These are phyloP conservation scores for Chloroclysta siterata DNA, from an alignment of 2,888 invertebrate species.

Conservation along the genomic window DNA sequence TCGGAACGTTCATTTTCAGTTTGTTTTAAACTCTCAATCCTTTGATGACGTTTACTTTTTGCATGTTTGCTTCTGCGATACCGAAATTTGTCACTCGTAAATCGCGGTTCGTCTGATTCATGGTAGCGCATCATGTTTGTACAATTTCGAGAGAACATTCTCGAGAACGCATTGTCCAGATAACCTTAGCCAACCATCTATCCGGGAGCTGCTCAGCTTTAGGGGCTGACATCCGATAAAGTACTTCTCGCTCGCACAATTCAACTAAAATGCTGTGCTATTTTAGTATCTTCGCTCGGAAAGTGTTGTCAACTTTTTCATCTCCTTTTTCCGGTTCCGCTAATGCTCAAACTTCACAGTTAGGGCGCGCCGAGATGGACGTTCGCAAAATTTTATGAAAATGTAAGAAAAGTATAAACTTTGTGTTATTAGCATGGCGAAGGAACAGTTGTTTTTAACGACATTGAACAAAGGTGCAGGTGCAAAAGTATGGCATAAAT, in stretches of 20 bases:
- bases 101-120: slow-evolving; percentile 30
- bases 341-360: slow-evolving; percentile 68
- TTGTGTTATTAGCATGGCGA: slow-evolving; percentile 33
- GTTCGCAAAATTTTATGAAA: slow-evolving; percentile 60
- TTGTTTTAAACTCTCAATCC: slow-evolving; percentile 56
- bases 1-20: slow-evolving; percentile 75
- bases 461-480: slow-evolving; percentile 26
- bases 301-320: slow-evolving; percentile 67
- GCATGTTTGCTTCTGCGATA: slow-evolving; percentile 31
- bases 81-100: slow-evolving; percentile 25
- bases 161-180: slow-evolving; percentile 19
- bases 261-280: slow-evolving; percentile 49
- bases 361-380: slow-evolving; percentile 52
- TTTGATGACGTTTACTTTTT: slow-evolving; percentile 43
- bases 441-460: slow-evolving; percentile 42
- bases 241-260: too few relatives aligned
- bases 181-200: slow-evolving; percentile 16
- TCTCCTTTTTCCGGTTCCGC: slow-evolving; percentile 68
- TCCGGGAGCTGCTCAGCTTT: slow-evolving; percentile 22
- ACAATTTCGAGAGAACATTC: slow-evolving; percentile 5
- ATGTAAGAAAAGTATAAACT: slow-evolving; percentile 48
- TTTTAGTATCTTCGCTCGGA: slow-evolving; percentile 54
- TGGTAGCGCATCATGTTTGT: slow-evolving; percentile 11
- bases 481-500: not conserved
- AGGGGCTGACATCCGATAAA: not conserved